phyloP scores from a whole-genome alignment of 2,797 vertebrate genomes.

The Girardinus metallicus region DNA sequence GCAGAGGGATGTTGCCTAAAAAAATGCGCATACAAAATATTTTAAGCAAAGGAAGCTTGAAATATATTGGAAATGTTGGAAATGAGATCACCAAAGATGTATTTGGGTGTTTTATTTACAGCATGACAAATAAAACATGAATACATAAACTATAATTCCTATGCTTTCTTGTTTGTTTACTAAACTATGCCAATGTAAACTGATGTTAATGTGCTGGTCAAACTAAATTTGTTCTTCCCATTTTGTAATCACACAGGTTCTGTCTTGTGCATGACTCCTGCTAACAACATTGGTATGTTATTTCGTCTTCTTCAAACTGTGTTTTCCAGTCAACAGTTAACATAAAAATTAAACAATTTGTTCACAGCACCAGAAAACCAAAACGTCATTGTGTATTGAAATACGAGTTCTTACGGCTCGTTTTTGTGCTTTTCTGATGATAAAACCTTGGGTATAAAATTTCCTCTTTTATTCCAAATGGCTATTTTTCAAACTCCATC shows the following conservation, averaged over 20 bases:
- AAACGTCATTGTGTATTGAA: not conserved
- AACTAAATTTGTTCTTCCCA: constrained; percentile 82
- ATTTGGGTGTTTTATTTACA: not conserved
- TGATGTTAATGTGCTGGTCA: constrained; percentile 13
- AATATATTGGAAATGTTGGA: not conserved
- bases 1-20: not conserved
- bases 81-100: not conserved
- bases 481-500: constrained; percentile 23
- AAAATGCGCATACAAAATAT: not conserved
- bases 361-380: constrained; percentile 11
- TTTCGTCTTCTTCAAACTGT: constrained; percentile 56
- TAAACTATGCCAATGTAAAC: not conserved
- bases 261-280: constrained; percentile 98
- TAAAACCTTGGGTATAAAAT: not conserved
- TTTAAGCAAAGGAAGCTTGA: not conserved
- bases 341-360: not conserved
- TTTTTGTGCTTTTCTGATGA: constrained; percentile 12
- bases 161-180: not conserved
- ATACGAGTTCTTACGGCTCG: constrained; percentile 1
- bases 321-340: constrained; percentile 11
- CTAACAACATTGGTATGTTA: constrained; percentile 97
- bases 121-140: not conserved
- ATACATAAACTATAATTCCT: not conserved
- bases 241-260: constrained; percentile 92
- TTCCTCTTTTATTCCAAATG: constrained; percentile 24